Evolutionary conservation across 2,888 invertebrate genomes (phyloP), one percentile per base, ranked within the genome.

Genomic region (Catocala fraxini): DNA sequence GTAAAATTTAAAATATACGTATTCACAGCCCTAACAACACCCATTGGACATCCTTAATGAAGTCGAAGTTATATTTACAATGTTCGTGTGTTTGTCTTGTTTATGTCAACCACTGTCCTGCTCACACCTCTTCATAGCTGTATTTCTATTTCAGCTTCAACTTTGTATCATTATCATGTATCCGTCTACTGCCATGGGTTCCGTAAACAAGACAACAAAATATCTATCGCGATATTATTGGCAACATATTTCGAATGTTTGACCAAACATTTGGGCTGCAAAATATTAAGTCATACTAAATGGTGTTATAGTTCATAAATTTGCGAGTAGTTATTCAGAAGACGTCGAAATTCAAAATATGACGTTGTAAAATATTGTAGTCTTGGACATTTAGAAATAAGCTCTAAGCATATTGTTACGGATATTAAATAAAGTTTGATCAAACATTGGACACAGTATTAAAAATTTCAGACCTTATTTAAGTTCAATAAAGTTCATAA

Each of bases 21-120:
- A 89, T 90, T 92, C 92, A 93, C 92, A 92, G 92, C 92, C 92
- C 88, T 89, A 85, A 86, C 86, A 82, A 86, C 88, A 81, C 84
- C 82, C 82, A 82, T 64, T 64, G 75, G 77, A 81, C 80, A 77
- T 70, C 70, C 61, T 73, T 71, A 72, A 68, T 79, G 70, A 69
- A 80, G 80, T 79, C 81, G 74, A 81, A 78, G 68, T 70, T 75
- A 81, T 87, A 81, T 86, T 78, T 82, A 84, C 79, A 81, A 75
- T 68, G 77, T 65, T 66, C 57, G 57, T 42, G 49, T 47, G n/a
- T 47, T 65, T 68, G 67, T 66, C 71, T 70, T 69, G 73, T 65
- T 62, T 59, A 72, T 52, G 51, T 35, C 33, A 39, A 45, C 11
- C 34, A 25, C 7, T 1, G 35, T 39, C 35, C 35, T 39, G 35